Conservation (phyloP, 1,140 invertebrate genomes). For the Sycobia sp. region DNA sequence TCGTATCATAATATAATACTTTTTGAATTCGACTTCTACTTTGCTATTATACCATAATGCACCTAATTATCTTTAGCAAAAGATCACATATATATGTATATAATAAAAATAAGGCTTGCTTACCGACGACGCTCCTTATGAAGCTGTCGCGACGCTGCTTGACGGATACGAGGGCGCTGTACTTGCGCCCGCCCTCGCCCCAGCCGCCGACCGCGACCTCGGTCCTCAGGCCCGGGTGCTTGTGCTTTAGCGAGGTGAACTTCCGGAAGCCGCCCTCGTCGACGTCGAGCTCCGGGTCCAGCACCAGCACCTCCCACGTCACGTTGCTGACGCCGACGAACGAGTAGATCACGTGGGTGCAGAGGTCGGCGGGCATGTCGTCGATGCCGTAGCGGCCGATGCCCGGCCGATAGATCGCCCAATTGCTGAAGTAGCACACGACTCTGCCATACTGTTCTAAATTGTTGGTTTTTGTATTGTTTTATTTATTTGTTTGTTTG, state of each 20-base stretch:
- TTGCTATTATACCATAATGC: no score
- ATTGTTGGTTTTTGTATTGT: background rate
- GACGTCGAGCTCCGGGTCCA: slow-evolving; percentile 82
- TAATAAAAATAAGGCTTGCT: no score
- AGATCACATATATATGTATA: no score
- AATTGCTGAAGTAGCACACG: slow-evolving; percentile 90
- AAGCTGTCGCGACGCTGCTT: slow-evolving; percentile 73
- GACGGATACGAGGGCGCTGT: slow-evolving; percentile 77
- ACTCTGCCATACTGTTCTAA: slow-evolving; percentile 47
- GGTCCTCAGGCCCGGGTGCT: slow-evolving; percentile 75
- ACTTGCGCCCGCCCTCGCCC: slow-evolving; percentile 86
- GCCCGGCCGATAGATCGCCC: slow-evolving; percentile 86
- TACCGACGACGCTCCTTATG: slow-evolving; percentile 76
- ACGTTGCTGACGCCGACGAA: slow-evolving; percentile 84
- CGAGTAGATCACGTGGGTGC: slow-evolving; percentile 89
- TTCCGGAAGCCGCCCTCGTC: slow-evolving; percentile 80
- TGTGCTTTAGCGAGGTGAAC: slow-evolving; percentile 76
- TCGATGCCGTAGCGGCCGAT: slow-evolving; percentile 80
- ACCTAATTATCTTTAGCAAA: no score
- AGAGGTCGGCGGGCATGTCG: slow-evolving; percentile 81
- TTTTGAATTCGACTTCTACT: no score
- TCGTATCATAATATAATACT: no score
- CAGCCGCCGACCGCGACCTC: slow-evolving; percentile 84
- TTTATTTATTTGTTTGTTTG: background rate
- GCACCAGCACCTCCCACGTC: slow-evolving; percentile 76